Conservation (phyloP, 1,140 invertebrate genomes). For the Pissodes strobi region DNA sequence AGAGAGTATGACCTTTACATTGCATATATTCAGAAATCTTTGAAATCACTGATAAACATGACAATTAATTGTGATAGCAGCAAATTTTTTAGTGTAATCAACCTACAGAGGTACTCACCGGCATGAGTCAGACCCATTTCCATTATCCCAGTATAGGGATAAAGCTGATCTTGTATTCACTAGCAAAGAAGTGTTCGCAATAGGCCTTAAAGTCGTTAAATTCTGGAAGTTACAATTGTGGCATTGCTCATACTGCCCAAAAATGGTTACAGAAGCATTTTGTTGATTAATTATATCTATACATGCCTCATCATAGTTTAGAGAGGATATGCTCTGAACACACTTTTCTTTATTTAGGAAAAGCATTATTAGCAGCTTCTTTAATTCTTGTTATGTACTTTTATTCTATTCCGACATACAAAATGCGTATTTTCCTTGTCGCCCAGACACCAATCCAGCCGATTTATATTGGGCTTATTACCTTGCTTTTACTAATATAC, state of each 20-base stretch:
- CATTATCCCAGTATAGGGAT: conserved; percentile 51
- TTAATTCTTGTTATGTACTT: not conserved
- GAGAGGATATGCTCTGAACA: conserved; percentile 25
- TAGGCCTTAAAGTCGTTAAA: conserved; percentile 44
- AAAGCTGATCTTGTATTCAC: conserved; percentile 58
- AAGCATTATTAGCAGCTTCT: conserved; percentile 50
- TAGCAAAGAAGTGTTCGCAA: conserved; percentile 53
- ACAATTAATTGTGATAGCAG: too few relatives aligned
- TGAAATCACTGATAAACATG: too few relatives aligned
- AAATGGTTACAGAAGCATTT: conserved; percentile 48
- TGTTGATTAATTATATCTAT: conserved; percentile 56
- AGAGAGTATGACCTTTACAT: too few relatives aligned
- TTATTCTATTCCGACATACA: too few relatives aligned
- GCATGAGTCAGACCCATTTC: conserved; percentile 19
- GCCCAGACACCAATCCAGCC: too few relatives aligned
- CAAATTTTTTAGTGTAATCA: too few relatives aligned
- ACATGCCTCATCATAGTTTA: conserved; percentile 58
- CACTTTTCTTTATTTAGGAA: conserved; percentile 47
- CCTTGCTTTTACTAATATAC: too few relatives aligned
- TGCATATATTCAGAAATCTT: too few relatives aligned
- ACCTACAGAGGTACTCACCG: conserved; percentile 21
- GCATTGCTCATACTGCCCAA: conserved; percentile 56
- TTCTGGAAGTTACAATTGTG: conserved; percentile 56
- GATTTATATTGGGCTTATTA: too few relatives aligned
- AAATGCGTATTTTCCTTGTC: too few relatives aligned